Conservation (phyloP, 2,797 vertebrate species). For the Austrolebias charrua region DNA sequence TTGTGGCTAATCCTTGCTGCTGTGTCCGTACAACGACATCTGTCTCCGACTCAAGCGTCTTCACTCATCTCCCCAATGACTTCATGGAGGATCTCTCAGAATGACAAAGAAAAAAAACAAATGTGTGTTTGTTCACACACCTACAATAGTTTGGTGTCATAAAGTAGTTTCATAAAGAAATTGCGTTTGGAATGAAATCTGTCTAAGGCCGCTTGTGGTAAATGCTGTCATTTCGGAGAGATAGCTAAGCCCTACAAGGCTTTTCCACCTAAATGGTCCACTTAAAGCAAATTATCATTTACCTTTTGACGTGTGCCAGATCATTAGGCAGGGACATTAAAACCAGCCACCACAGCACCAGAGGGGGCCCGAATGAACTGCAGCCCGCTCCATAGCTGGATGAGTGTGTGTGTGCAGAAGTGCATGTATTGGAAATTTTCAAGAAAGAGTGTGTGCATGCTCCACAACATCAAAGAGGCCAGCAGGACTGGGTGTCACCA, state of each 20-base stretch:
- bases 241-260: constrained; percentile 74
- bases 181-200: constrained; percentile 73
- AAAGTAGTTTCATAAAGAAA: constrained; percentile 60
- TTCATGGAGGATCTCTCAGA: constrained; percentile 64
- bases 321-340: constrained; percentile 87
- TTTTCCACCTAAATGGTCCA: constrained; percentile 83
- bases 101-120: constrained; percentile 43
- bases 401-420: constrained; percentile 48
- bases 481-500: constrained; percentile 78
- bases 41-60: constrained; percentile 64
- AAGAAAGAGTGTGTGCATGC: constrained; percentile 47
- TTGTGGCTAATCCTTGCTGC: constrained; percentile 51
- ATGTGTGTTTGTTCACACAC: constrained; percentile 46
- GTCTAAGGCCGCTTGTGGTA: constrained; percentile 64
- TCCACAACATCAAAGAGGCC: constrained; percentile 77
- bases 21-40: constrained; percentile 48
- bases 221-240: constrained; percentile 68
- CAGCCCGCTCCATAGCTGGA: constrained; percentile 71
- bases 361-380: constrained; percentile 78
- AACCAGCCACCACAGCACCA: constrained; percentile 81
- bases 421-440: constrained; percentile 52
- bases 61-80: constrained; percentile 61
- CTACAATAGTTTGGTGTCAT: constrained; percentile 43
- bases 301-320: constrained; percentile 84
- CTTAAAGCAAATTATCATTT: constrained; percentile 87